These are phyloP conservation scores for Nyctibius bracteatus DNA, from an alignment of 2,113 vertebrate species.

Conservation along the genomic window DNA sequence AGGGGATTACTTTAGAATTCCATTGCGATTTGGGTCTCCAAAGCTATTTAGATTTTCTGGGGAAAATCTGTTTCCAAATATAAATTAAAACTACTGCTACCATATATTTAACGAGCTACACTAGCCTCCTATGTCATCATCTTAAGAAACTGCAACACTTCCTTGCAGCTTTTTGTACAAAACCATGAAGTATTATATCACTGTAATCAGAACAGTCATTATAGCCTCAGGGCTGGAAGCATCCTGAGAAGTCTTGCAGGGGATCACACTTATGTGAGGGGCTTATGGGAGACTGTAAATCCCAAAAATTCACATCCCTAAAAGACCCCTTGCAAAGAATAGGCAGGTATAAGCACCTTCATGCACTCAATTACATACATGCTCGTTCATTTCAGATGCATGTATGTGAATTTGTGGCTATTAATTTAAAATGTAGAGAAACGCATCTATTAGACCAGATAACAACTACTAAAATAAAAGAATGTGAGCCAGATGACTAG, in stretches of 20 bases:
- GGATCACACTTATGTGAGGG: neutral
- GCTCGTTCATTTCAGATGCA: neutral
- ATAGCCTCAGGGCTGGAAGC: neutral
- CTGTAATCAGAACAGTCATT: neutral
- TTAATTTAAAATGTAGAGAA: neutral
- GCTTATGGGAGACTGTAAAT: neutral
- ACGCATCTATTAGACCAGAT: neutral
- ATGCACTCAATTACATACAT: neutral
- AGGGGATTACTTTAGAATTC: neutral
- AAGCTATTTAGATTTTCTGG: neutral
- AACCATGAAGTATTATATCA: neutral
- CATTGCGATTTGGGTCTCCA: neutral
- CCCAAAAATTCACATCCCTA: neutral
- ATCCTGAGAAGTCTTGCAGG: neutral
- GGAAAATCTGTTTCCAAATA: neutral
- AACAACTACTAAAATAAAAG: neutral
- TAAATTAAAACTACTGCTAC: neutral
- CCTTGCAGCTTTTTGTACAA: neutral
- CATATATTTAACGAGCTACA: neutral
- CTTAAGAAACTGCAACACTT: neutral
- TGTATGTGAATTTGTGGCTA: neutral
- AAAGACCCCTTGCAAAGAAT: neutral
- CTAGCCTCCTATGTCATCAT: neutral
- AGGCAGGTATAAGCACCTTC: neutral
- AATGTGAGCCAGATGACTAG: neutral